phyloP scores from a whole-genome alignment of 2,888 invertebrate species.

The Desoria tigrina region DNA sequence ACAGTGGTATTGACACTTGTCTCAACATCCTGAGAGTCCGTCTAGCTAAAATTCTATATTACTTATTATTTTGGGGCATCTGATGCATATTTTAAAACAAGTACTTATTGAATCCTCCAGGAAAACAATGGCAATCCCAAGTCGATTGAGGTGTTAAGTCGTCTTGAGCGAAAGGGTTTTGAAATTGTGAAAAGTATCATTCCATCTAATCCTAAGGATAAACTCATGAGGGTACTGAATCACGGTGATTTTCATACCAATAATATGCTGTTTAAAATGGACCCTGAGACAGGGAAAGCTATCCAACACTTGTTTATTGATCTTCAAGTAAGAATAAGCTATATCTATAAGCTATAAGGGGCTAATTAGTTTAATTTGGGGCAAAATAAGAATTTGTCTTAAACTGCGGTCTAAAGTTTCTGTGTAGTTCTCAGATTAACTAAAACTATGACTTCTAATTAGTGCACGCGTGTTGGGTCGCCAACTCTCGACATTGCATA shows the following conservation, averaged over 20 bases:
- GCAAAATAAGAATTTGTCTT: too few relatives aligned
- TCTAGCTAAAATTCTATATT: too few relatives aligned
- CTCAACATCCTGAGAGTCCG: not conserved
- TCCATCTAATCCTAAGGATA: not conserved
- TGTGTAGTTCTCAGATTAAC: too few relatives aligned
- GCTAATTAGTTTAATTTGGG: not conserved
- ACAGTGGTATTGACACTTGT: not conserved
- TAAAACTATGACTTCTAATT: too few relatives aligned
- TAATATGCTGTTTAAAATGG: too few relatives aligned
- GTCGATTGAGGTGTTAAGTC: not conserved
- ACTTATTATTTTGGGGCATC: too few relatives aligned
- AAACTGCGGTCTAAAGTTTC: too few relatives aligned
- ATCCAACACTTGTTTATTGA: slow-evolving; percentile 23
- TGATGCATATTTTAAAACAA: too few relatives aligned
- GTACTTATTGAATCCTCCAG: too few relatives aligned
- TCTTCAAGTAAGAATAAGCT: slow-evolving; percentile 3
- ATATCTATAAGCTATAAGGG: not conserved
- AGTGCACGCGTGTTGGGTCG: slow-evolving; percentile 22
- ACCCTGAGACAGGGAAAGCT: slow-evolving; percentile 3
- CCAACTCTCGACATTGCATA: slow-evolving; percentile 33
- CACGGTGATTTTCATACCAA: not conserved
- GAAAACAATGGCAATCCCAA: not conserved
- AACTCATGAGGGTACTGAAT: not conserved
- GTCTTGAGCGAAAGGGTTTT: not conserved
- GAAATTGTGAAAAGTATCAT: not conserved